Base-by-base conservation (phyloP, 1,140 invertebrate species). In the Gryon sp. region DNA sequence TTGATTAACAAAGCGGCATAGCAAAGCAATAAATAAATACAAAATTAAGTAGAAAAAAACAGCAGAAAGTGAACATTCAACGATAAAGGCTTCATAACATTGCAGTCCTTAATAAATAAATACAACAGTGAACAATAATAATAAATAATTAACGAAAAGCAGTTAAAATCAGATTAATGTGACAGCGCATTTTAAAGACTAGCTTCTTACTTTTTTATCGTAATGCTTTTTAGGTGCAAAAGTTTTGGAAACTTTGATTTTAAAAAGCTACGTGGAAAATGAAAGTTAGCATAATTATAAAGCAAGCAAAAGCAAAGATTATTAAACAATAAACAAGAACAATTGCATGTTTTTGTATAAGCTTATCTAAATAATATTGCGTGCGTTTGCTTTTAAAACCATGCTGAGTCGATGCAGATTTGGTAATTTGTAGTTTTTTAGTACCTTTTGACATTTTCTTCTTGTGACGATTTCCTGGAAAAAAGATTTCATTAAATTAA, bases 401-500 rank as follows among this genome's bases (percentile, higher is more conserved):
- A 79, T 79, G 57, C 59, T 55, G 66, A 50, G 32, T 34, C 32
- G 76, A 7, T 22, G 63, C 45, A 78, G 65, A 46, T 68, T 78
- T 78, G 3, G 59, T 59, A 16, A 69, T 18, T 9, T 59, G 50
- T 36, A 28, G 59, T 55, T 26, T 68, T 62, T 87, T 88, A 83
- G 82, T 89, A 89, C 87, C 86, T 89, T 85, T 89, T 76, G 80
- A 75, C 32, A 82, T 79, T 83, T 86, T 89, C 43, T 88, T 88
- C 78, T 88, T 88, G 65, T 89, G 87, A 20, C 87, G 82, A 57
- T 84, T 89, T 32, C 87, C 87, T 89, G 66, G 2, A 82, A 83
- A 40, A 46, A 74, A 24, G 62, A 36, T 45, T 0, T 15, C 22
- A 63, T 65, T 46, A 36, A 30, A n/a, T 34, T 14, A 2, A 40